phyloP scores from a whole-genome alignment of 2,888 invertebrate genomes.

The Caradrina clavipalpis region DNA sequence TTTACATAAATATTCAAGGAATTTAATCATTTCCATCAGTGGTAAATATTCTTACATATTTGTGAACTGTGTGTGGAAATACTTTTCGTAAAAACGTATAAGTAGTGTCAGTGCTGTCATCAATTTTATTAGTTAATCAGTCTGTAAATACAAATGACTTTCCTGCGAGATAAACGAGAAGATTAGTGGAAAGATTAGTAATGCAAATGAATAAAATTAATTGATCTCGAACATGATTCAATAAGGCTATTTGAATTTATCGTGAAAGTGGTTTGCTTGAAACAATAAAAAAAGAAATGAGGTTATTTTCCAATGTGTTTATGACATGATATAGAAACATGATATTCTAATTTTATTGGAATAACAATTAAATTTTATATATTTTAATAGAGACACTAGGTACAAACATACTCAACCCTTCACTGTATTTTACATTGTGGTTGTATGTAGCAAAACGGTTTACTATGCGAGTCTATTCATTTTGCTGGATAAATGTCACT shows the following conservation, averaged over 20 bases:
- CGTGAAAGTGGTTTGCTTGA: constrained; percentile 11
- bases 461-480: too few species aligned
- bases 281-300: not conserved
- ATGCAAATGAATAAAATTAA: not conserved
- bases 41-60: not conserved
- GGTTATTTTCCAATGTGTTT: constrained; percentile 3
- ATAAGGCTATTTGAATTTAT: not conserved
- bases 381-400: too few species aligned
- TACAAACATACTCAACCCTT: too few species aligned
- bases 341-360: not conserved
- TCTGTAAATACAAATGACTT: not conserved
- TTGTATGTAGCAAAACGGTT: too few species aligned
- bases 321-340: not conserved
- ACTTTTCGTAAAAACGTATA: not conserved
- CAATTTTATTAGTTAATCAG: too few species aligned
- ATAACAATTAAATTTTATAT: too few species aligned
- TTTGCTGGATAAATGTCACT: too few species aligned
- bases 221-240: not conserved
- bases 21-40: constrained; percentile 3
- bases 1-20: constrained; percentile 31
- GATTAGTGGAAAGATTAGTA: not conserved
- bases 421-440: too few species aligned
- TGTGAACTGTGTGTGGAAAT: not conserved
- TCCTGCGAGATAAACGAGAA: not conserved
- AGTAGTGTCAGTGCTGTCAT: not conserved